Conservation (phyloP, 2,797 vertebrate species). For the Leptatherina wallacei region DNA sequence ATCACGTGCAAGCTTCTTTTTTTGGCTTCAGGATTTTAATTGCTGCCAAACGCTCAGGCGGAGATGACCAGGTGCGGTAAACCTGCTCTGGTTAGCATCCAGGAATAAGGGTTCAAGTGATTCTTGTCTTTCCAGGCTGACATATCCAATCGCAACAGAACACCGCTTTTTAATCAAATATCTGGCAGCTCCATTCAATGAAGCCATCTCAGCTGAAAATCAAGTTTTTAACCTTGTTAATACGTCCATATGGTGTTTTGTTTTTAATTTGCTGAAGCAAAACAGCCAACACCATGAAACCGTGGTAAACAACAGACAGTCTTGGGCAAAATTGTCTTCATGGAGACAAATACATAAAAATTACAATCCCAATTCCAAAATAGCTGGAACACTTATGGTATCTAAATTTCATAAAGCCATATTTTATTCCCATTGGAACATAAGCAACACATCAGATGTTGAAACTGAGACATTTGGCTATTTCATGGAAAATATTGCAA, state of each 20-base stretch:
- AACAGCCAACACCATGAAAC: background rate
- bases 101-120: conserved; percentile 18
- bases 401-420: background rate
- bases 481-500: no score
- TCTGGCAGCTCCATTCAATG: background rate
- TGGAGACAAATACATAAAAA: no score
- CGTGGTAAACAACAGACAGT: background rate
- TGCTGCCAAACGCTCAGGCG: conserved; percentile 20
- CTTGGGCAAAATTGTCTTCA: no score
- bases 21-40: conserved; percentile 38
- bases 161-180: background rate
- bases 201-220: background rate
- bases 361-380: no score
- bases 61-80: conserved; percentile 12
- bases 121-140: conserved; percentile 23
- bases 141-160: background rate
- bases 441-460: no score
- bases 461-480: no score
- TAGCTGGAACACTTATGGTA: no score
- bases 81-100: background rate
- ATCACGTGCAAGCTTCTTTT: conserved; percentile 2
- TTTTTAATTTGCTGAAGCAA: no score
- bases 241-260: background rate
- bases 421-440: background rate
- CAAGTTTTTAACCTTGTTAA: background rate